Evolutionary conservation across 2,797 vertebrate species (phyloP).

Genomic region (Pempheris klunzingeri): DNA sequence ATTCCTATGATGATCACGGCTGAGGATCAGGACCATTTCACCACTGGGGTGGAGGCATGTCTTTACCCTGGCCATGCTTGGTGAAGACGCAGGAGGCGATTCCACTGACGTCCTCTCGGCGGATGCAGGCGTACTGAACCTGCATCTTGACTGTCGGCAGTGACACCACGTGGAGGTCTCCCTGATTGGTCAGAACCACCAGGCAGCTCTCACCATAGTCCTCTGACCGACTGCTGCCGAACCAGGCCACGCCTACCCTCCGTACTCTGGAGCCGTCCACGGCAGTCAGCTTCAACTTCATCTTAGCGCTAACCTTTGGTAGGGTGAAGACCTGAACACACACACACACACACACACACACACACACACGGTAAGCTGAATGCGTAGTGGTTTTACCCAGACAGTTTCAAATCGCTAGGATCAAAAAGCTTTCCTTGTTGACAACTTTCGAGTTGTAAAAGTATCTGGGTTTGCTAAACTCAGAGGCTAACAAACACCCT

Average conservation of each 20-base stretch:
- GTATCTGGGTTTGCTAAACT: too few species aligned
- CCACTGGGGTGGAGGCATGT: not conserved
- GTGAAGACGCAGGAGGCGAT: constrained; percentile 99
- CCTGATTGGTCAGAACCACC: constrained; percentile 94
- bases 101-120: constrained; percentile 96
- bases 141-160: constrained; percentile 94
- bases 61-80: constrained; percentile 88
- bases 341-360: too few species aligned
- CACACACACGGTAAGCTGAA: not conserved
- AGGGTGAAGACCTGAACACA: constrained; percentile 94
- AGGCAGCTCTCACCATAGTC: constrained; percentile 93
- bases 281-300: constrained; percentile 96
- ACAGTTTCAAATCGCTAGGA: too few species aligned
- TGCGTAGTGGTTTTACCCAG: not conserved
- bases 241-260: constrained; percentile 91
- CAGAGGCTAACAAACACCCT: too few species aligned
- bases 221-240: constrained; percentile 90
- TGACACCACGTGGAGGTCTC: constrained; percentile 94
- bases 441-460: too few species aligned
- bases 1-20: not conserved
- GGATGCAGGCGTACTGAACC: constrained; percentile 95
- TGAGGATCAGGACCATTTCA: not conserved
- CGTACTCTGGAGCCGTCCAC: constrained; percentile 96
- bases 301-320: constrained; percentile 95
- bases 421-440: too few species aligned